phyloP scores from a whole-genome alignment of 2,797 vertebrate genomes.

The Sebastolobus altivelis region DNA sequence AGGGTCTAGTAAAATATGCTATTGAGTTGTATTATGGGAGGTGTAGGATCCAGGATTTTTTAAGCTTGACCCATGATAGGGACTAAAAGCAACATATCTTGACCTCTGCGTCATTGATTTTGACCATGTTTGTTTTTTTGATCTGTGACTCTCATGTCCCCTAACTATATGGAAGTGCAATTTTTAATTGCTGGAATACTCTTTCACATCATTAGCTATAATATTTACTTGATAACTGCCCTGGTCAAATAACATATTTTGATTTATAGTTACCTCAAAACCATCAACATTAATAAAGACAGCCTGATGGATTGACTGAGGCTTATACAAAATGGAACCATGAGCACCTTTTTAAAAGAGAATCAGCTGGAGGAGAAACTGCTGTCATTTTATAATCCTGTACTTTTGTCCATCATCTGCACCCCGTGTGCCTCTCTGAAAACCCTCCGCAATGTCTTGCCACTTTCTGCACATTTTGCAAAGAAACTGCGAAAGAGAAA shows the following conservation, averaged over 20 bases:
- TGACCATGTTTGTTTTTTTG: background rate
- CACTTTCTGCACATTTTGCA: background rate
- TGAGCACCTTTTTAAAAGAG: background rate
- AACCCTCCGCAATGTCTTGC: constrained; percentile 9
- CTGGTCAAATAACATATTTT: background rate
- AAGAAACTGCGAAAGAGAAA: background rate
- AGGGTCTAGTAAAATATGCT: background rate
- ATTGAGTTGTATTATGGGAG: background rate
- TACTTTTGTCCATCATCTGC: background rate
- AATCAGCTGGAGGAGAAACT: constrained; percentile 23
- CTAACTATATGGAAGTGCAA: background rate
- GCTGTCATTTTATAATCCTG: constrained; percentile 22
- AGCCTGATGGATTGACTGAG: background rate
- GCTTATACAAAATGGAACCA: background rate
- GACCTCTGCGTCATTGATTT: background rate
- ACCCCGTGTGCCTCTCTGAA: constrained; percentile 2
- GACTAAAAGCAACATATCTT: background rate
- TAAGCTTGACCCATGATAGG: background rate
- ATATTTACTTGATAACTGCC: background rate
- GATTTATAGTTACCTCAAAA: background rate
- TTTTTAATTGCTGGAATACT: background rate
- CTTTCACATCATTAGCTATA: background rate
- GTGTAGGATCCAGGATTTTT: background rate
- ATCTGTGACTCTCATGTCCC: background rate
- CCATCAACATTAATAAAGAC: background rate